A percentile compares a stretch with the other conserved stretches of the same genome.
Evolutionary conservation across 2,888 invertebrate genomes (phyloP).

Genomic region (Gasteruption jaculator): DNA sequence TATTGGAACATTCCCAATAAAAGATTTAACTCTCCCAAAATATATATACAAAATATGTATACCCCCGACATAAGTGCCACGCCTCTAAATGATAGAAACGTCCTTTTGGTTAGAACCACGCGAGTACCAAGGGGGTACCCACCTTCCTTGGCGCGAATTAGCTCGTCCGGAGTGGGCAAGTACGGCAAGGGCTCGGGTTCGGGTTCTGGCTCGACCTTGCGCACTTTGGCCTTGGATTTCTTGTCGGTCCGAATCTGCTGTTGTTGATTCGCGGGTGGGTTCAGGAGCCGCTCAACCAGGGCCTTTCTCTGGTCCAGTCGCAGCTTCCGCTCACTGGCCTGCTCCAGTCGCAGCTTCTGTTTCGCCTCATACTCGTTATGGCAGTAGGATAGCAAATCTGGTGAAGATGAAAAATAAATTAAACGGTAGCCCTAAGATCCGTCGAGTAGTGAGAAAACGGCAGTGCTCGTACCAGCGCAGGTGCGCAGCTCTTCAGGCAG

Average conservation of each 20-base stretch:
- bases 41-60: too few relatives aligned
- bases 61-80: too few relatives aligned
- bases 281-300: conserved; percentile 50
- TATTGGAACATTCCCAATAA: too few relatives aligned
- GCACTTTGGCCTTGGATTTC: conserved; percentile 19
- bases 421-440: too few relatives aligned
- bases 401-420: conserved; percentile 14
- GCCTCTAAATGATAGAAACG: too few relatives aligned
- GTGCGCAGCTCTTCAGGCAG: conserved; percentile 39
- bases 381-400: conserved; percentile 55
- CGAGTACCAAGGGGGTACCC: too few relatives aligned
- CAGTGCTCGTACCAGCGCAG: not conserved
- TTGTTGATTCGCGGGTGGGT: conserved; percentile 45
- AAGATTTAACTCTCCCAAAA: too few relatives aligned
- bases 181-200: conserved; percentile 51
- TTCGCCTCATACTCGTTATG: conserved; percentile 51
- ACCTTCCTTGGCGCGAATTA: conserved; percentile 38
- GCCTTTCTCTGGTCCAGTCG: conserved; percentile 52
- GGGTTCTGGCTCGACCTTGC: conserved; percentile 47
- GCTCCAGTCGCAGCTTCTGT: conserved; percentile 50
- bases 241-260: too few relatives aligned
- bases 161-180: conserved; percentile 37
- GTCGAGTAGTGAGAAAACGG: not conserved
- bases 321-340: conserved; percentile 49
- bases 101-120: too few relatives aligned